These are phyloP conservation scores for Alexandromys fortis DNA, from an alignment of 2,113 vertebrate genomes.

Conservation along the genomic window DNA sequence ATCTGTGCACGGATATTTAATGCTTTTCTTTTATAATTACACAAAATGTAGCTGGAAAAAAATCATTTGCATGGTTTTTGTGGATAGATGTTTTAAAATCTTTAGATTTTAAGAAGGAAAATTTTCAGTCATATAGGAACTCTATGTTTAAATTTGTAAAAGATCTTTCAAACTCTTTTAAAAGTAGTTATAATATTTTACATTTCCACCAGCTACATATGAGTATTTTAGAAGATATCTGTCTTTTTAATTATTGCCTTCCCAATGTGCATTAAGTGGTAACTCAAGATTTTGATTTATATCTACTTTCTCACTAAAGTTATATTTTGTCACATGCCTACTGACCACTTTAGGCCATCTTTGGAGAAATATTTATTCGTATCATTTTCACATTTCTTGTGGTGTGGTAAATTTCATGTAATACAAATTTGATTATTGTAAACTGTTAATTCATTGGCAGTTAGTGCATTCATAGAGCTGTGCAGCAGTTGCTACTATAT, in stretches of 20 bases:
- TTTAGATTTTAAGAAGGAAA: not conserved
- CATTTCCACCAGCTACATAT: not conserved
- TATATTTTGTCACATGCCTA: not conserved
- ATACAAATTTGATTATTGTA: not conserved
- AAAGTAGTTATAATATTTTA: not conserved
- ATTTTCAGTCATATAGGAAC: not conserved
- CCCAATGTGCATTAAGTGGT: not conserved
- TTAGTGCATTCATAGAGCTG: not conserved
- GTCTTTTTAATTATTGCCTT: constrained; percentile 1
- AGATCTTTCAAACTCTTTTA: not conserved
- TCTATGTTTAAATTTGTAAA: not conserved
- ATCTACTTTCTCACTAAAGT: not conserved
- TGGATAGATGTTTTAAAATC: not conserved
- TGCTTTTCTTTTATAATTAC: not conserved
- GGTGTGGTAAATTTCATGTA: not conserved
- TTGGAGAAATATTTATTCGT: not conserved
- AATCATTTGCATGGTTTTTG: not conserved
- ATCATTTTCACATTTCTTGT: not conserved
- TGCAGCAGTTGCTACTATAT: not conserved
- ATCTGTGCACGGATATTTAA: not conserved
- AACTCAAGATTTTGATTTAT: not conserved
- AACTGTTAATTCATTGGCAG: not conserved
- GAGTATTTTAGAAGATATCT: not conserved
- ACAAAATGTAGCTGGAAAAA: not conserved
- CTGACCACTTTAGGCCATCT: not conserved